phyloP scores from a whole-genome alignment of 1,140 invertebrate genomes.

The Drosophila sulfurigaster region DNA sequence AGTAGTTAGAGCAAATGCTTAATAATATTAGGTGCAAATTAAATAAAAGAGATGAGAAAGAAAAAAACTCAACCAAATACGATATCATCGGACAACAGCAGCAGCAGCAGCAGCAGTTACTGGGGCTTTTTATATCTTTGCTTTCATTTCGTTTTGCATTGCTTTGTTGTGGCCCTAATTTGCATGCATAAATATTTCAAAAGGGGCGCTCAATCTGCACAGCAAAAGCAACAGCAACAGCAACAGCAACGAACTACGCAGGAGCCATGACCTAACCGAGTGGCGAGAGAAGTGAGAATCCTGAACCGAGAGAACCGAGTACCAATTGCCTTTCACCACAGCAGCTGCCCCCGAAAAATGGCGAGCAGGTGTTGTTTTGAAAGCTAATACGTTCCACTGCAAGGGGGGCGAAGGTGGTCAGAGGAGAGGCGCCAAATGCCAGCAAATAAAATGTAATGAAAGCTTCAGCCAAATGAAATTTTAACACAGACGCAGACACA shows the following conservation, averaged over 20 bases:
- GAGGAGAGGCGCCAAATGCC: conserved; percentile 27
- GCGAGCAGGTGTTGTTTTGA: conserved; percentile 27
- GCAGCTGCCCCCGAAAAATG: conserved; percentile 10
- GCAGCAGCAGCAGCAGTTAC: conserved; percentile 1
- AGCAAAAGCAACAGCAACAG: conserved; percentile 15
- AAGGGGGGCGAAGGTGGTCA: neutral
- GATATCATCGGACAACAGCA: neutral
- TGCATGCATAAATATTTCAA: conserved; percentile 76
- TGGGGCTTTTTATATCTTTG: conserved; percentile 8
- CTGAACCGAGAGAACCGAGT: neutral
- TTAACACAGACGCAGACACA: conserved; percentile 39
- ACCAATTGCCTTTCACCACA: conserved; percentile 19
- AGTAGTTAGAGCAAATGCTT: conserved; percentile 6
- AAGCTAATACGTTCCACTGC: conserved; percentile 17
- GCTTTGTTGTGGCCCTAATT: conserved; percentile 54
- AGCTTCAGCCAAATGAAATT: conserved; percentile 63
- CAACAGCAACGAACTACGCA: conserved; percentile 1
- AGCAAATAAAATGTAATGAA: conserved; percentile 72
- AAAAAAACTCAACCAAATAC: neutral
- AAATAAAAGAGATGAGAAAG: conserved; percentile 6
- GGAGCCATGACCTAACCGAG: neutral
- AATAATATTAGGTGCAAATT: conserved; percentile 27
- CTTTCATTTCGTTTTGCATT: conserved; percentile 26
- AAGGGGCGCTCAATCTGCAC: conserved; percentile 40
- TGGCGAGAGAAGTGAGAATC: no score